Evolutionary conservation across 2,113 vertebrate species (phyloP).

Genomic region (Willisornis vidua): DNA sequence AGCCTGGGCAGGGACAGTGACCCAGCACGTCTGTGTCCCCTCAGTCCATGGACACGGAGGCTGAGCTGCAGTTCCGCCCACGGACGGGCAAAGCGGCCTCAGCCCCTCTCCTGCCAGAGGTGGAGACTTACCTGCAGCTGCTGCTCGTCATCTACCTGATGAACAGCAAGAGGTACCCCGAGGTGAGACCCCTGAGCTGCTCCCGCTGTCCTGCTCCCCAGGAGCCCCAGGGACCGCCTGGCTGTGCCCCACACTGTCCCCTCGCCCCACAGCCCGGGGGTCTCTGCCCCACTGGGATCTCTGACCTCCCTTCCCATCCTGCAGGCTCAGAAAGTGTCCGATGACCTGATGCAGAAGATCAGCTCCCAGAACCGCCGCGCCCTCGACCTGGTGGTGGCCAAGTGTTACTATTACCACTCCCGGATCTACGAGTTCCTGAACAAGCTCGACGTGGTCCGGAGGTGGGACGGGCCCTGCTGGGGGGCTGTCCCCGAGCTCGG

Average conservation of each 20-base stretch:
- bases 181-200: conserved; percentile 76
- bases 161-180: conserved; percentile 89
- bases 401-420: conserved; percentile 97
- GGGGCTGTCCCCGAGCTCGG: accelerated
- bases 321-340: conserved; percentile 94
- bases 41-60: conserved; percentile 94
- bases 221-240: background rate
- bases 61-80: conserved; percentile 91
- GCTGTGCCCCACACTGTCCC: accelerated
- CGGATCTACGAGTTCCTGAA: conserved; percentile 94
- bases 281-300: background rate
- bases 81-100: conserved; percentile 90
- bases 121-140: conserved; percentile 93
- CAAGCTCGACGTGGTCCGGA: conserved; percentile 90
- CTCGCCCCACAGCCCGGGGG: no score
- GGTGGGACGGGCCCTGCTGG: conserved; percentile 56
- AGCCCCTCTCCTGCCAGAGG: conserved; percentile 89
- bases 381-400: conserved; percentile 93
- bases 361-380: conserved; percentile 94
- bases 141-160: conserved; percentile 93
- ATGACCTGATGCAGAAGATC: conserved; percentile 95
- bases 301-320: background rate
- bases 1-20: background rate
- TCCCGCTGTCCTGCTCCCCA: background rate
- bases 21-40: background rate